These are phyloP conservation scores for Pelusios castaneus DNA, from an alignment of 2,113 vertebrate species.

Conservation along the genomic window DNA sequence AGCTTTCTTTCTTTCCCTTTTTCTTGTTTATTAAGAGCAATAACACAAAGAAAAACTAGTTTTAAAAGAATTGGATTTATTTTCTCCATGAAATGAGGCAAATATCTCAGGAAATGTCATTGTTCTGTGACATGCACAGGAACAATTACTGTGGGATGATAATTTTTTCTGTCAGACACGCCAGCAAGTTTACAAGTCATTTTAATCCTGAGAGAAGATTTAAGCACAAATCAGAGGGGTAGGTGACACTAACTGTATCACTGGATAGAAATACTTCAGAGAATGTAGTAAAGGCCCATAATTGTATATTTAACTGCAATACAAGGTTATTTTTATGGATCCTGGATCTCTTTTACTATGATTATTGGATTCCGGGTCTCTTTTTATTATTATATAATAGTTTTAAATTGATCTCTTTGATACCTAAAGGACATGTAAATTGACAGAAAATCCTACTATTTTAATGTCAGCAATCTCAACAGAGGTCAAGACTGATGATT, in stretches of 20 bases:
- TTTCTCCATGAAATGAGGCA: slow-evolving; percentile 33
- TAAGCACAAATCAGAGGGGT: slow-evolving; percentile 1
- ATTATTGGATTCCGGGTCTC: background rate
- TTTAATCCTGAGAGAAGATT: slow-evolving; percentile 28
- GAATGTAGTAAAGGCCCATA: background rate
- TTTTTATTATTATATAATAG: background rate
- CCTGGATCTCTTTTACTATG: background rate
- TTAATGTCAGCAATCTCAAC: background rate
- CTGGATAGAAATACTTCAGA: slow-evolving; percentile 28
- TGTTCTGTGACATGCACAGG: background rate
- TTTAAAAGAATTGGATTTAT: background rate
- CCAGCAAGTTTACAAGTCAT: slow-evolving; percentile 55
- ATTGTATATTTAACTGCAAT: background rate
- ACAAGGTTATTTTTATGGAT: background rate
- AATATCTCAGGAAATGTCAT: slow-evolving; percentile 38
- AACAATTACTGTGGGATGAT: slow-evolving; percentile 56
- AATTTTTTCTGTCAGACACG: slow-evolving; percentile 57
- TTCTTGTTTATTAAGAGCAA: slow-evolving; percentile 33
- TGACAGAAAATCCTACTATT: background rate
- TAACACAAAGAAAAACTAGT: slow-evolving; percentile 4
- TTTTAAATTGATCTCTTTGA: background rate
- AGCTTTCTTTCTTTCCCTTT: background rate
- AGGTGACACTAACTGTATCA: background rate
- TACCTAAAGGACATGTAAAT: background rate
- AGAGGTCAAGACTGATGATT: background rate